phyloP scores from a whole-genome alignment of 2,113 vertebrate genomes.

The Lagenorhynchus albirostris region DNA sequence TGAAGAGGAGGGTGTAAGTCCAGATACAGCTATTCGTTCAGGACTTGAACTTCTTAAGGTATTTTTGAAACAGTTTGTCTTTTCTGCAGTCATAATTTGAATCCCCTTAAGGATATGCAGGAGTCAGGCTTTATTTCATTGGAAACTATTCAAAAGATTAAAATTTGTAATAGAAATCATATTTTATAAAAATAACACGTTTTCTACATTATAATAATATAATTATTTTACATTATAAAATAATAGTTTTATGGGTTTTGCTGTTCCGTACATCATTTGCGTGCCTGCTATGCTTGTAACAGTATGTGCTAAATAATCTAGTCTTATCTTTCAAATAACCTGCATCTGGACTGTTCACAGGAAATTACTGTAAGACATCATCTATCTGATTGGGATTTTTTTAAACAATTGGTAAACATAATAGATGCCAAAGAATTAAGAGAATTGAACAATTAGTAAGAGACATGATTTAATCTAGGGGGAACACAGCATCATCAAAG shows the following conservation, averaged over 20 bases:
- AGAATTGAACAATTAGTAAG: not conserved
- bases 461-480: not conserved
- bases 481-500: not conserved
- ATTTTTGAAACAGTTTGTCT: constrained; percentile 57
- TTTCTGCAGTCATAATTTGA: constrained; percentile 17
- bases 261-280: not conserved
- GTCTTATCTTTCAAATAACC: not conserved
- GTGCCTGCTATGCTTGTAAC: not conserved
- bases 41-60: constrained; percentile 99
- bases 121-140: not conserved
- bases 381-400: not conserved
- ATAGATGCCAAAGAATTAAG: not conserved
- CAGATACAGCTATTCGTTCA: constrained; percentile 96
- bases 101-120: not conserved
- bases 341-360: not conserved
- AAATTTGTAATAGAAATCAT: not conserved
- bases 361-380: not conserved
- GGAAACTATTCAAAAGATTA: constrained; percentile 1
- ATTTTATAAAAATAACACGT: not conserved
- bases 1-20: constrained; percentile 98
- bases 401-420: not conserved
- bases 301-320: not conserved
- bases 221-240: constrained; percentile 11
- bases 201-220: not conserved
- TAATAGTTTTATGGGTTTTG: not conserved